Conservation (phyloP, 1,140 invertebrate species). For the Drosophila guanche region DNA sequence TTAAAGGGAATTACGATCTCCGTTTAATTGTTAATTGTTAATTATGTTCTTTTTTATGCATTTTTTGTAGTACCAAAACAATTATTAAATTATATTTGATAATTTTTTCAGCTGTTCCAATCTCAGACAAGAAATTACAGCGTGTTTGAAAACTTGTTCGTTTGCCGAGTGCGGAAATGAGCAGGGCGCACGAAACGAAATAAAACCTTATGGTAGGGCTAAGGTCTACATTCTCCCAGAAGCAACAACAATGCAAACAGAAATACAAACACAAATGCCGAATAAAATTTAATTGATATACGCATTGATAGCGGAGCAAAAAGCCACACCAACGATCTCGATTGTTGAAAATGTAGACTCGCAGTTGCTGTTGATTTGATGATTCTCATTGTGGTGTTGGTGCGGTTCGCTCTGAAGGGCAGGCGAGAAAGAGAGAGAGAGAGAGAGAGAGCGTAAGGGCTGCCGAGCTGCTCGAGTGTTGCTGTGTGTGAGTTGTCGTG, state of each 20-base stretch:
- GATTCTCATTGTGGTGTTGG: constrained; percentile 18
- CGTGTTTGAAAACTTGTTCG: constrained; percentile 35
- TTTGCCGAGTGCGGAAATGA: constrained; percentile 63
- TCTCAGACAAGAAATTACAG: constrained; percentile 5
- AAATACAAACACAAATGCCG: too few relatives aligned
- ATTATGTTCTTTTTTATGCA: constrained; percentile 27
- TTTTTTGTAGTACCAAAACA: constrained; percentile 6
- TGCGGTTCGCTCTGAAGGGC: constrained; percentile 40
- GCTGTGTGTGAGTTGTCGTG: neutral
- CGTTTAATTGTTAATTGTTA: too few relatives aligned
- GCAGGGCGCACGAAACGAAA: constrained; percentile 33
- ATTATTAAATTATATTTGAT: constrained; percentile 33
- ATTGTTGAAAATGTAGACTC: constrained; percentile 7
- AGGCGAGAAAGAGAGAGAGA: constrained; percentile 21
- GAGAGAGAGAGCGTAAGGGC: neutral
- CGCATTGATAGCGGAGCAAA: constrained; percentile 62
- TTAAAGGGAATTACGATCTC: neutral
- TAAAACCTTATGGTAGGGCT: constrained; percentile 66
- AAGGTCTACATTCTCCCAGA: constrained; percentile 43
- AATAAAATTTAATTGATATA: constrained; percentile 68
- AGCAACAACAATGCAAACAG: constrained; percentile 23
- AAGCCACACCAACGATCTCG: constrained; percentile 16
- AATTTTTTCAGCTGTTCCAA: constrained; percentile 18
- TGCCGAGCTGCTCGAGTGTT: neutral
- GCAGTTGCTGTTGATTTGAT: constrained; percentile 37